Conservation (phyloP, 1,140 invertebrate species). For the Drosophila parabipectinata region DNA sequence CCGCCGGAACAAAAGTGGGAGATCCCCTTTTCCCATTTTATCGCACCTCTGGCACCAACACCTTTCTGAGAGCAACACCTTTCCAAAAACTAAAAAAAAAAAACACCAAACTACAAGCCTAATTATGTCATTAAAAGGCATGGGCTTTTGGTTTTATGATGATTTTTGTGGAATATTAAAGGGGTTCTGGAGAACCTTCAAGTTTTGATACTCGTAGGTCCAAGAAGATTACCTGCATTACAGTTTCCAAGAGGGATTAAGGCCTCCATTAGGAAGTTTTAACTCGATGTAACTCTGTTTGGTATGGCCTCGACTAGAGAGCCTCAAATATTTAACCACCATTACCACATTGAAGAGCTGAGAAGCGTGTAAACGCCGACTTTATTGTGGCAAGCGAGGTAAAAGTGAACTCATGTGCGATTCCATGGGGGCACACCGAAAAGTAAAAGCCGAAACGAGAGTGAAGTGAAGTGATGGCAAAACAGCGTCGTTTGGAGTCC, state of each 20-base stretch:
- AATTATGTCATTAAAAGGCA: conserved; percentile 70
- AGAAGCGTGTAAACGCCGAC: not conserved
- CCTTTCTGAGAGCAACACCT: conserved; percentile 60
- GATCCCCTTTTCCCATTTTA: not conserved
- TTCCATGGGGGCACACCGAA: conserved; percentile 42
- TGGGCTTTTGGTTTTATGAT: conserved; percentile 30
- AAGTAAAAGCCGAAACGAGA: conserved; percentile 71
- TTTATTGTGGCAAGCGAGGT: conserved; percentile 22
- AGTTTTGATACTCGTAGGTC: no score
- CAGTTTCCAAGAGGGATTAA: no score
- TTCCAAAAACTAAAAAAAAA: conserved; percentile 20
- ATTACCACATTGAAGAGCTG: not conserved
- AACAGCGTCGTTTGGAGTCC: conserved; percentile 6
- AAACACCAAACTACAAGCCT: conserved; percentile 38
- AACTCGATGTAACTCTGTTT: no score
- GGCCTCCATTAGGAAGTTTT: no score
- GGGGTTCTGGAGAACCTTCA: not conserved
- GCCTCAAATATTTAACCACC: not conserved
- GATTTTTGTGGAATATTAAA: conserved; percentile 14
- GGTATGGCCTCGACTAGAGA: no score
- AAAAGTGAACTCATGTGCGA: conserved; percentile 55
- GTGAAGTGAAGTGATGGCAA: conserved; percentile 50
- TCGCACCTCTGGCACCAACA: conserved; percentile 26
- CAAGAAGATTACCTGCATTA: no score
- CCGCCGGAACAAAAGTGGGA: not conserved